Evolutionary conservation across 1,140 invertebrate species (phyloP).

Genomic region (Holotrichia oblita): DNA sequence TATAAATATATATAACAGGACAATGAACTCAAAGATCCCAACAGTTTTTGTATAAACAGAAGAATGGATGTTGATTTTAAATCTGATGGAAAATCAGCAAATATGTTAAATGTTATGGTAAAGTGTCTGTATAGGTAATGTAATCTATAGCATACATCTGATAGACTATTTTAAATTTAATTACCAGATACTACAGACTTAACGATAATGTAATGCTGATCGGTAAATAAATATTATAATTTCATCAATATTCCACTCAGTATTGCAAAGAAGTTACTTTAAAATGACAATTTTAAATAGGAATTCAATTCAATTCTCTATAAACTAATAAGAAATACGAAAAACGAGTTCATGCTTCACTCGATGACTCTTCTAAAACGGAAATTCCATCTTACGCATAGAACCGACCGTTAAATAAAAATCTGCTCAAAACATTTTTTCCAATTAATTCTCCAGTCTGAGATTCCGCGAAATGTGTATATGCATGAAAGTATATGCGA

Average conservation of each 20-base stretch:
- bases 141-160: no score
- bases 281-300: not conserved
- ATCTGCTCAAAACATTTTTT: not conserved
- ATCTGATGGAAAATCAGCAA: no score
- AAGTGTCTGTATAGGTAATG: no score
- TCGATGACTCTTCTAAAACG: not conserved
- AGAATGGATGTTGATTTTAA: no score
- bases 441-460: not conserved
- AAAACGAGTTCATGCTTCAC: not conserved
- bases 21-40: no score
- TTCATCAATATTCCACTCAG: not conserved
- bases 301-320: not conserved
- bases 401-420: not conserved
- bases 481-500: not conserved
- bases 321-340: not conserved
- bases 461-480: not conserved
- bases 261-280: not conserved
- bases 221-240: not conserved
- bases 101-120: no score
- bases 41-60: no score
- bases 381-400: conserved; percentile 3
- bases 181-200: no score
- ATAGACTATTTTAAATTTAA: no score
- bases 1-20: no score
- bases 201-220: not conserved